A percentile compares a stretch with the other conserved stretches of the same genome.
phyloP scores from a whole-genome alignment of 2,113 vertebrate species.

The Anthoscopus minutus region DNA sequence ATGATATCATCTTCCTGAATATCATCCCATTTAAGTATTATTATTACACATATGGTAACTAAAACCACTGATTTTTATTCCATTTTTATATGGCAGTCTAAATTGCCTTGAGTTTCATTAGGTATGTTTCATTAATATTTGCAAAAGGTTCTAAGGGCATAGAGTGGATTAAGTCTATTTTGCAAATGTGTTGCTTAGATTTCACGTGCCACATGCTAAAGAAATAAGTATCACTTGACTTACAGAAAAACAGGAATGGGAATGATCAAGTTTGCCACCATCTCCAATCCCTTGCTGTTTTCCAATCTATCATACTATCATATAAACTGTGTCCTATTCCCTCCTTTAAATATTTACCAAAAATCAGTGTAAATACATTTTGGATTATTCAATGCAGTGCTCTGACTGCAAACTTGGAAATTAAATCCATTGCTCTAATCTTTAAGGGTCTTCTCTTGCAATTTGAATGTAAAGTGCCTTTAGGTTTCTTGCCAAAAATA shows the following conservation, averaged over 20 bases:
- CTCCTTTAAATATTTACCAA: not conserved
- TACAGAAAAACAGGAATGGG: not conserved
- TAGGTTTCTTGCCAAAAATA: not conserved
- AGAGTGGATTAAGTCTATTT: not conserved
- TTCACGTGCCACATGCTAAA: not conserved
- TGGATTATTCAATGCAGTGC: not conserved
- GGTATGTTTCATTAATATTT: conserved; percentile 13
- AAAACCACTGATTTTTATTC: not conserved
- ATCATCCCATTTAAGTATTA: conserved; percentile 31
- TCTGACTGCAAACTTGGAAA: not conserved
- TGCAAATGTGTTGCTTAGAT: not conserved
- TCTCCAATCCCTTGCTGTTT: not conserved
- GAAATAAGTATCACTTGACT: not conserved
- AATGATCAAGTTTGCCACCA: not conserved
- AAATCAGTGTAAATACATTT: not conserved
- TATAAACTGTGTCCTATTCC: not conserved
- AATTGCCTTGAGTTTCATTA: conserved; percentile 22
- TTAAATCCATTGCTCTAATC: not conserved
- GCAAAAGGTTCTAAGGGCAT: not conserved
- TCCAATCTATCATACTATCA: not conserved
- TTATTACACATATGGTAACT: not conserved
- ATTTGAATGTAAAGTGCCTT: not conserved
- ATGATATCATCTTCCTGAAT: not conserved
- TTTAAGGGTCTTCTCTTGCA: not conserved
- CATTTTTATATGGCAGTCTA: not conserved